A percentile compares a stretch with the other conserved stretches of the same genome.
phyloP scores from a whole-genome alignment of 2,888 invertebrate genomes.

The Cheilosia grossa region DNA sequence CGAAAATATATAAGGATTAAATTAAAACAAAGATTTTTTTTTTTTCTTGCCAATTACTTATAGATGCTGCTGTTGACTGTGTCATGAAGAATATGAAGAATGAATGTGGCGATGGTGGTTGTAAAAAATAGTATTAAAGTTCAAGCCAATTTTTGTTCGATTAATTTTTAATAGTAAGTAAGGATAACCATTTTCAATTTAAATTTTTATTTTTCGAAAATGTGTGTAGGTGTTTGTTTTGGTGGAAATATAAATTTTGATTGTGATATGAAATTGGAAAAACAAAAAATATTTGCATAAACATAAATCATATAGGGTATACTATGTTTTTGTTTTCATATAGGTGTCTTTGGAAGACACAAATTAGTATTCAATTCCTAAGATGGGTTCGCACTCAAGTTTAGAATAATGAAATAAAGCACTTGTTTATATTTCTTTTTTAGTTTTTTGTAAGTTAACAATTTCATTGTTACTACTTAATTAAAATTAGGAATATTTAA shows the following conservation, averaged over 20 bases:
- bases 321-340: background rate
- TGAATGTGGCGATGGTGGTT: constrained; percentile 65
- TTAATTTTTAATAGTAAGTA: constrained; percentile 6
- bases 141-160: constrained; percentile 46
- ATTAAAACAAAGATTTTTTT: constrained; percentile 21
- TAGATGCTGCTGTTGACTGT: constrained; percentile 76
- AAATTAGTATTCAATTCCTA: constrained; percentile 13
- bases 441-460: constrained; percentile 12
- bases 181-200: background rate
- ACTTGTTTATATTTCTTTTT: background rate
- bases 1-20: constrained; percentile 31
- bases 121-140: constrained; percentile 44
- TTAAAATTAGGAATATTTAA: constrained; percentile 31
- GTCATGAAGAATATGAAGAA: constrained; percentile 69
- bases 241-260: constrained; percentile 3
- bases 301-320: constrained; percentile 37
- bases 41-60: constrained; percentile 76
- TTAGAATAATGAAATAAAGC: constrained; percentile 32
- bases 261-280: constrained; percentile 45
- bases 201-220: background rate
- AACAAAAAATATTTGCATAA: constrained; percentile 47
- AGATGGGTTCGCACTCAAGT: constrained; percentile 72
- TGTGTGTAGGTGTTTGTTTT: constrained; percentile 31
- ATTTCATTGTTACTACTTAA: constrained; percentile 26
- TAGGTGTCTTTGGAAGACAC: background rate